Evolutionary conservation across 37 sponge, comb jelly and placozoan species (phyloP), one percentile per base, ranked within the genome.

Genomic region (Petrosia ficiformis): DNA sequence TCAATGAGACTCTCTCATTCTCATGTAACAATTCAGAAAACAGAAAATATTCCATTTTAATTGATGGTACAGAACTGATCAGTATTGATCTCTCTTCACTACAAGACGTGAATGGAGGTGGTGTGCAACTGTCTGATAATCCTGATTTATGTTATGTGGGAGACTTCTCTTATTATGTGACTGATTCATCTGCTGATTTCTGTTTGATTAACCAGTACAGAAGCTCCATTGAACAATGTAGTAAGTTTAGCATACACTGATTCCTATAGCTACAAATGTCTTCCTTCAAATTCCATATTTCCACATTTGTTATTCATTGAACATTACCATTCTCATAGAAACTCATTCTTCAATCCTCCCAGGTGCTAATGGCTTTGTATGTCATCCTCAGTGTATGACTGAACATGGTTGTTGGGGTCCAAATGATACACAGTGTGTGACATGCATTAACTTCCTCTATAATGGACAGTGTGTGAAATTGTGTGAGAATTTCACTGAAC

Each of bases 321-420:
- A 33, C 57, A 67, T 36, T 34, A 35, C 30, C 1, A 64, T 39
- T 21, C 4, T 63, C 14, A 8, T 48, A 32, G n/a, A 29, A 24
- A 14, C 29, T 21, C 41, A 42, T 68, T 22, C 40, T 32, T 32
- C 19, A 25, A 0, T 37, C 36, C 2, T n/a, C 43, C 10, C 44
- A 87, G 82, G 66, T 66, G 44, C 26, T 28, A 77, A 42, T 28
- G 78, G 72, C 6, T 39, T 54, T 19, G n/a, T 73, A 8, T 92
- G 93, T 54, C 77, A 88, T 48, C 24, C 26, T 59, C 68, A 92
- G 76, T 92, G 93, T 39, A 29, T 71, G 59, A 65, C 82, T 40
- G 56, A 1, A 31, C 39, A 8, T 66, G 56, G 79, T 19, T 92
- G 93, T 70, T 88, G 89, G 89, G 89, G 93, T 4, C 68, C 74